Conservation (phyloP, 2,797 vertebrate genomes). For the Peromyscus melanophrys region DNA sequence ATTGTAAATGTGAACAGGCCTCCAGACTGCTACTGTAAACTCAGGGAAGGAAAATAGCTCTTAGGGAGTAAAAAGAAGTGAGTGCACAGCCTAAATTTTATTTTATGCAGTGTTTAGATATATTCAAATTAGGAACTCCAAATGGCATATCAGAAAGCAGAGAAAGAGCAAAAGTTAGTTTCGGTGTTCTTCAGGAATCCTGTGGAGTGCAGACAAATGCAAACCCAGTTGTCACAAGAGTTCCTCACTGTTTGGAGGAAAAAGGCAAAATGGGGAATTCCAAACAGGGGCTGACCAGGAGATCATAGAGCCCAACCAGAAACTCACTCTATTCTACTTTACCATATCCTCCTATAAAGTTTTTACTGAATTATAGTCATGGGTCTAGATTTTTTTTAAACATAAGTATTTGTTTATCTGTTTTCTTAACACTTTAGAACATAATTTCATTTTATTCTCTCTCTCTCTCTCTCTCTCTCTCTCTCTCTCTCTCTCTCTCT, state of each 20-base stretch:
- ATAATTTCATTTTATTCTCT: neutral
- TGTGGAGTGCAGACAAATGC: slow-evolving; percentile 6
- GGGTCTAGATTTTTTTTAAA: slow-evolving; percentile 21
- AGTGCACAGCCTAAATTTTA: slow-evolving; percentile 71
- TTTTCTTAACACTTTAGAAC: slow-evolving; percentile 51
- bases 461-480: too few relatives aligned
- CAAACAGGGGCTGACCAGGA: neutral
- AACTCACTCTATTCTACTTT: neutral
- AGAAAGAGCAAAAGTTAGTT: slow-evolving; percentile 40
- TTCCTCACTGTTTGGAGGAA: neutral
- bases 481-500: too few relatives aligned
- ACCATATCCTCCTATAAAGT: slow-evolving; percentile 7
- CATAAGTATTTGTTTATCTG: neutral
- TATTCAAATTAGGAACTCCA: slow-evolving; percentile 68
- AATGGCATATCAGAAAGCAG: slow-evolving; percentile 60
- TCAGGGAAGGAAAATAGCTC: slow-evolving; percentile 63
- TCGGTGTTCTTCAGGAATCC: slow-evolving; percentile 28
- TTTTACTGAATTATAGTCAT: neutral
- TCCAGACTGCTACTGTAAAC: slow-evolving; percentile 63
- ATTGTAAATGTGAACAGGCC: slow-evolving; percentile 32
- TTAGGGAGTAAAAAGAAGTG: slow-evolving; percentile 70
- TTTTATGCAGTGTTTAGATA: slow-evolving; percentile 67
- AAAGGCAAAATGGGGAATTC: neutral
- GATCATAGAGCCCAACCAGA: neutral
- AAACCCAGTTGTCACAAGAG: neutral